phyloP scores from a whole-genome alignment of 2,888 invertebrate species.

The Dasypogon diadema region DNA sequence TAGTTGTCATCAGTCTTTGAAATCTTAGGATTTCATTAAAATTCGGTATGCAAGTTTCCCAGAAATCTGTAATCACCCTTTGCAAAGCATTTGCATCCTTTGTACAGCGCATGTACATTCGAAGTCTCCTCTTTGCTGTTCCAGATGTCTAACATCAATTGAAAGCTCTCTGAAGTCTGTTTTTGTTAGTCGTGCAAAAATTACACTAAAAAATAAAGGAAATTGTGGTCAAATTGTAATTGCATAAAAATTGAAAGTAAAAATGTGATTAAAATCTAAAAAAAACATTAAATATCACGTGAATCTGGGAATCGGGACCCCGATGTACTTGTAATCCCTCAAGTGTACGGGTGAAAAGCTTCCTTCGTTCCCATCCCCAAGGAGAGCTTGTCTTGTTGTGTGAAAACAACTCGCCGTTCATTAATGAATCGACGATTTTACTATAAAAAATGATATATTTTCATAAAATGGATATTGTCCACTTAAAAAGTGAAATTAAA shows the following conservation, averaged over 20 bases:
- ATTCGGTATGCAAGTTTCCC: no score
- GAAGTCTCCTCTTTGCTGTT: slow-evolving; percentile 11
- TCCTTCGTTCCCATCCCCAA: neutral
- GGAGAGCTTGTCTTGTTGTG: neutral
- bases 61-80: neutral
- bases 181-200: slow-evolving; percentile 27
- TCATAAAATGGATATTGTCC: slow-evolving; percentile 26
- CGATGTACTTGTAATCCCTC: no score
- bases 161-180: slow-evolving; percentile 37
- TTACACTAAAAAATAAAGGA: neutral
- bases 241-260: neutral
- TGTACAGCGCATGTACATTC: slow-evolving; percentile 11
- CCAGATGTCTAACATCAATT: slow-evolving; percentile 32
- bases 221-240: neutral
- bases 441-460: slow-evolving; percentile 31
- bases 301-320: neutral
- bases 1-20: no score
- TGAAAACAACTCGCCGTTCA: slow-evolving; percentile 13
- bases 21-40: no score
- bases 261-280: slow-evolving; percentile 10
- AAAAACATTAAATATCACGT: neutral
- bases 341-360: neutral
- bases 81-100: neutral
- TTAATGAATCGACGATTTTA: slow-evolving; percentile 3
- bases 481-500: slow-evolving; percentile 33